Conservation (phyloP, 1,140 invertebrate genomes). For the Neodiprion pinetum region DNA sequence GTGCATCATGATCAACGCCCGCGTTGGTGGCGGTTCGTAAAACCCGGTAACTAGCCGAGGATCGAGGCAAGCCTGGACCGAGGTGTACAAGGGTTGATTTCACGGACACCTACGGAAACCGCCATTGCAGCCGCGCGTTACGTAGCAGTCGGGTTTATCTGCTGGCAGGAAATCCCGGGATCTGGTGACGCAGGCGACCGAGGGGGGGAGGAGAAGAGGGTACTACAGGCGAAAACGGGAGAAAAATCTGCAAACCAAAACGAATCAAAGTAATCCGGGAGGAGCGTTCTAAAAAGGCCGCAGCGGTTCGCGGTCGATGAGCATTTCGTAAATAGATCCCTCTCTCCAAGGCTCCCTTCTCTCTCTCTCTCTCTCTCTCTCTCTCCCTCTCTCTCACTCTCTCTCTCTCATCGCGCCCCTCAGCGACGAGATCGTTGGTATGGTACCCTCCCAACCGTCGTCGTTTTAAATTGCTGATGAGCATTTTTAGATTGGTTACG, state of each 20-base stretch:
- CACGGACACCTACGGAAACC: too few relatives aligned
- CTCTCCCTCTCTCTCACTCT: slow-evolving; percentile 11
- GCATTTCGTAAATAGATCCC: slow-evolving; percentile 60
- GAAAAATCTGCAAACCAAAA: slow-evolving; percentile 62
- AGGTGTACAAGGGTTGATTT: too few relatives aligned
- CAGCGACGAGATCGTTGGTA: slow-evolving; percentile 17
- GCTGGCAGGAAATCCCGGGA: too few relatives aligned
- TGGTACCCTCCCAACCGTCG: slow-evolving; percentile 37
- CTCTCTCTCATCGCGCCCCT: slow-evolving; percentile 19
- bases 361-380: slow-evolving; percentile 9
- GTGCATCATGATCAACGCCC: too few relatives aligned
- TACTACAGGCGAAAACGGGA: slow-evolving; percentile 11
- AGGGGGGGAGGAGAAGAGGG: too few relatives aligned
- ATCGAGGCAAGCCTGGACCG: too few relatives aligned
- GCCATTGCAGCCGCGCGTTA: too few relatives aligned
- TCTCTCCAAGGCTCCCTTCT: background rate
- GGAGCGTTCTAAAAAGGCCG: slow-evolving; percentile 50
- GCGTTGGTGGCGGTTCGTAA: too few relatives aligned
- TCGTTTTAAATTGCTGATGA: slow-evolving; percentile 63
- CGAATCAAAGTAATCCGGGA: slow-evolving; percentile 60
- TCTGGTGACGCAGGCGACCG: too few relatives aligned
- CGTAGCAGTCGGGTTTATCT: too few relatives aligned
- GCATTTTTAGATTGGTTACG: slow-evolving; percentile 61
- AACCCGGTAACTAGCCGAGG: too few relatives aligned
- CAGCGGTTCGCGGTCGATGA: slow-evolving; percentile 50